Conservation (phyloP, 2,797 vertebrate genomes). For the Rhinichthys osculus region DNA sequence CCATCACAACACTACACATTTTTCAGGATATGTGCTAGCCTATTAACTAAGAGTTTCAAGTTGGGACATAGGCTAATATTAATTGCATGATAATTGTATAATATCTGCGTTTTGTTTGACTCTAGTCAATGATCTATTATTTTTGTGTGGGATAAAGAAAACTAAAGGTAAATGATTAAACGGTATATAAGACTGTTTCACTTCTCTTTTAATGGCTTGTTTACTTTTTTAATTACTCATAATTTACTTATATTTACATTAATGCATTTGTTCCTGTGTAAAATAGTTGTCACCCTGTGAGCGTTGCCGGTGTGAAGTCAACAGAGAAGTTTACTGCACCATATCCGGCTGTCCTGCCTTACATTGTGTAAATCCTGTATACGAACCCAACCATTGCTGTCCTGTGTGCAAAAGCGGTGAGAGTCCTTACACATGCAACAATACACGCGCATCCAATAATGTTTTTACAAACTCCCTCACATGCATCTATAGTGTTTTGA, state of each 20-base stretch:
- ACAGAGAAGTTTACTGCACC: constrained; percentile 79
- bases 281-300: constrained; percentile 77
- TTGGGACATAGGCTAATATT: background rate
- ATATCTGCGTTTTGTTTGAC: background rate
- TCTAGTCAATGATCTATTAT: constrained; percentile 13
- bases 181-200: background rate
- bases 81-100: background rate
- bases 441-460: background rate
- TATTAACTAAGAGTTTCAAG: background rate
- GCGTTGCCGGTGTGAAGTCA: constrained; percentile 76
- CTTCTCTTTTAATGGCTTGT: background rate
- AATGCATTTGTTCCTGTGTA: constrained; percentile 10
- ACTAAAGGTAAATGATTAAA: background rate
- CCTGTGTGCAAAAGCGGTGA: constrained; percentile 81
- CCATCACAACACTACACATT: background rate
- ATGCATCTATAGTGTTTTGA: background rate
- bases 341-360: constrained; percentile 75
- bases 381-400: constrained; percentile 78
- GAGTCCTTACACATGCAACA: constrained; percentile 45
- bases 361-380: constrained; percentile 80
- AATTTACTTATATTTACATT: background rate
- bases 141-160: background rate
- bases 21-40: background rate
- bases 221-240: too few relatives aligned
- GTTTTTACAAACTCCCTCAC: background rate